Percentiles rank a stretch among this genome's conserved stretches.
phyloP scores from a whole-genome alignment of 1,140 invertebrate genomes.

The Caenorhabditis brenneri region DNA sequence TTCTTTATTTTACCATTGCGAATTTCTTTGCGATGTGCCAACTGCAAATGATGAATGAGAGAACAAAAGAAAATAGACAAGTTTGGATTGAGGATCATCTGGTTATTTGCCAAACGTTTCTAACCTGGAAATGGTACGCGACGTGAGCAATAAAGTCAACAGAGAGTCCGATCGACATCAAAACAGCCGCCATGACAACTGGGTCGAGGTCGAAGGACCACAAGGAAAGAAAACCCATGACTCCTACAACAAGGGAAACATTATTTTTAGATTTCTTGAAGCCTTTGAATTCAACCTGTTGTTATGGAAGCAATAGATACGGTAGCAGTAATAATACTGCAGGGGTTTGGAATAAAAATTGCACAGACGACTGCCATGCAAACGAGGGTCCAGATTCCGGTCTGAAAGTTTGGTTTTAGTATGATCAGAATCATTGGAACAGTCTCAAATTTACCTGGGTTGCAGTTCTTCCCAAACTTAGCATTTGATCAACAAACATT shows the following conservation, averaged over 20 bases:
- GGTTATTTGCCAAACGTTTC: background rate
- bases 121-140: conserved; percentile 73
- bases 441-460: conserved; percentile 57
- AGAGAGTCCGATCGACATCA: conserved; percentile 73
- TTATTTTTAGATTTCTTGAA: background rate
- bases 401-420: conserved; percentile 68
- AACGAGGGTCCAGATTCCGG: conserved; percentile 71
- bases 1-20: conserved; percentile 56
- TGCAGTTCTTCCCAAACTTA: conserved; percentile 61
- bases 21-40: conserved; percentile 71
- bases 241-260: conserved; percentile 48
- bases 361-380: conserved; percentile 72
- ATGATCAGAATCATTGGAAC: background rate
- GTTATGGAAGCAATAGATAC: conserved; percentile 71
- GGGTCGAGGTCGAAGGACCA: conserved; percentile 72
- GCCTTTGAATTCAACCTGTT: conserved; percentile 50
- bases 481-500: conserved; percentile 70
- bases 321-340: conserved; percentile 71
- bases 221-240: conserved; percentile 72
- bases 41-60: background rate
- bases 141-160: conserved; percentile 73
- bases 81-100: background rate
- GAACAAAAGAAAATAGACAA: background rate
- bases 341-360: conserved; percentile 72
- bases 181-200: conserved; percentile 72